phyloP scores from a whole-genome alignment of 1,140 invertebrate species.

The Hyphantria cunea region DNA sequence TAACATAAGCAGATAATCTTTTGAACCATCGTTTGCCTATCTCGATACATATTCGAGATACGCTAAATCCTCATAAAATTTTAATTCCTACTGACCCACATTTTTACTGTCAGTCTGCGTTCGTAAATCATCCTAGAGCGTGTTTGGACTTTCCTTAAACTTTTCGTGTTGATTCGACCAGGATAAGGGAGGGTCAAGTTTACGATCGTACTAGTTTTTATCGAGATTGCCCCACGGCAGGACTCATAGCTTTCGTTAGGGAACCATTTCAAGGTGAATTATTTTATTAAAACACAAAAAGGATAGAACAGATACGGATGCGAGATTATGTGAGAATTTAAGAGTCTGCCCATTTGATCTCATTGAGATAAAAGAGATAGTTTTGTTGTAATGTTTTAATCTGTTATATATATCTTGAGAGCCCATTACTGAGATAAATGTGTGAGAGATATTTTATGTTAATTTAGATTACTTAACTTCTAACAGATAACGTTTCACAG shows the following conservation, averaged over 20 bases:
- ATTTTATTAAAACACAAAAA: slow-evolving; percentile 57
- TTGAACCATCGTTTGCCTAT: slow-evolving; percentile 27
- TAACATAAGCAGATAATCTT: slow-evolving; percentile 37
- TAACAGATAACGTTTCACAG: too few species aligned
- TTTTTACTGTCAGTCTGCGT: slow-evolving; percentile 56
- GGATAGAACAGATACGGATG: slow-evolving; percentile 38
- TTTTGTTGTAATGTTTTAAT: slow-evolving; percentile 22
- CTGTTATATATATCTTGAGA: slow-evolving; percentile 15
- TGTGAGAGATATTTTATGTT: not conserved
- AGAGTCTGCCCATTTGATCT: slow-evolving; percentile 37
- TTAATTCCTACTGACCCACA: slow-evolving; percentile 56
- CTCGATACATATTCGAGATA: slow-evolving; percentile 30
- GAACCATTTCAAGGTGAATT: slow-evolving; percentile 48
- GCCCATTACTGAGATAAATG: not conserved
- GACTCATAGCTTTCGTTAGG: slow-evolving; percentile 56
- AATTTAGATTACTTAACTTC: not conserved
- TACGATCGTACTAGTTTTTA: slow-evolving; percentile 62
- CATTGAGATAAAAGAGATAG: slow-evolving; percentile 35
- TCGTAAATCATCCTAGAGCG: slow-evolving; percentile 55
- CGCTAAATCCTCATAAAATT: slow-evolving; percentile 52
- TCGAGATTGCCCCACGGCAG: slow-evolving; percentile 61
- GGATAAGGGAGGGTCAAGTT: slow-evolving; percentile 66
- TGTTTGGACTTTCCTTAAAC: slow-evolving; percentile 40
- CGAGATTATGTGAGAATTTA: slow-evolving; percentile 49
- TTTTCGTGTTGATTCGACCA: slow-evolving; percentile 57